Evolutionary conservation across 1,140 invertebrate genomes (phyloP).

Genomic region (Drosophila navojoa): DNA sequence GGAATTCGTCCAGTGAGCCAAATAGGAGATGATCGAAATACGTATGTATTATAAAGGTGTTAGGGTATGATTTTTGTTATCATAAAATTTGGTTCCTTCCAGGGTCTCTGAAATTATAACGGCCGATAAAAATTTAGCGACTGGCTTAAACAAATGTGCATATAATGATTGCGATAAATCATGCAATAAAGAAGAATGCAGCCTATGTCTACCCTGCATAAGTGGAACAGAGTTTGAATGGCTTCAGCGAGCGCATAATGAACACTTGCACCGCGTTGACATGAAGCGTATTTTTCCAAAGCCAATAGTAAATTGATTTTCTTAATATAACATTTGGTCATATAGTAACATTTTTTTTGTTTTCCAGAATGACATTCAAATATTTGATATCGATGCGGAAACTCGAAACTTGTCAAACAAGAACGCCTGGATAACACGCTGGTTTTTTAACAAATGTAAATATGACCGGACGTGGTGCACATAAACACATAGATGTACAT

Average conservation of each 20-base stretch:
- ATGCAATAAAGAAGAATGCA: slow-evolving; percentile 89
- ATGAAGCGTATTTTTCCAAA: slow-evolving; percentile 93
- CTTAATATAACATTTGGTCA: background rate
- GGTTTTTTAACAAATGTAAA: slow-evolving; percentile 77
- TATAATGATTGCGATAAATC: slow-evolving; percentile 86
- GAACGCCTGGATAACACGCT: slow-evolving; percentile 68
- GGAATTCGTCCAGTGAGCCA: slow-evolving; percentile 86
- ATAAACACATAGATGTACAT: background rate
- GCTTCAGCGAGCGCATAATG: slow-evolving; percentile 89
- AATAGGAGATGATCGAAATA: slow-evolving; percentile 27
- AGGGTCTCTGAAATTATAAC: slow-evolving; percentile 87
- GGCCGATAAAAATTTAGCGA: slow-evolving; percentile 91
- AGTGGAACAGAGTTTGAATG: slow-evolving; percentile 85
- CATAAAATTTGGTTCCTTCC: slow-evolving; percentile 2
- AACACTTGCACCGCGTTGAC: slow-evolving; percentile 91
- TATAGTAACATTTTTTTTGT: background rate
- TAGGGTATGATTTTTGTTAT: too few relatives aligned
- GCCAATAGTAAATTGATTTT: slow-evolving; percentile 86
- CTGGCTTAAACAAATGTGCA: slow-evolving; percentile 89
- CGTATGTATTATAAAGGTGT: slow-evolving; percentile 31
- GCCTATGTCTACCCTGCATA: slow-evolving; percentile 91
- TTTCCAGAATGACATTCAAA: slow-evolving; percentile 45
- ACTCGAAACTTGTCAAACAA: slow-evolving; percentile 50
- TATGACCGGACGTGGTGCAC: slow-evolving; percentile 70
- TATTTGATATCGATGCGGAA: slow-evolving; percentile 53